phyloP scores from a whole-genome alignment of 1,140 invertebrate species.

The Aporrectodea caliginosa region DNA sequence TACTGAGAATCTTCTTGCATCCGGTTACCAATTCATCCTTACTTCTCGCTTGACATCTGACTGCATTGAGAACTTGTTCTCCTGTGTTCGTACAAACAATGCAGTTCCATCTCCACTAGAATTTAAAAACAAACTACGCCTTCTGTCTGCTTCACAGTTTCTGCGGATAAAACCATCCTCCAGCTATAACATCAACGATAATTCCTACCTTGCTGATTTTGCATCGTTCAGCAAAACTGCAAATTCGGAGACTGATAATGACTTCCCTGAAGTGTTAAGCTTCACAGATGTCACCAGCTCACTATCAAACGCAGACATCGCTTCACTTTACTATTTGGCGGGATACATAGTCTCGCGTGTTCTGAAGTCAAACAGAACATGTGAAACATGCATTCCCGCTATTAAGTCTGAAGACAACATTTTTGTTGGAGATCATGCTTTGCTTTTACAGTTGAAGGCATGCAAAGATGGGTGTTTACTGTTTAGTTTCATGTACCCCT shows the following conservation, averaged over 20 bases:
- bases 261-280: too few species aligned
- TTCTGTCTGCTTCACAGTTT: too few species aligned
- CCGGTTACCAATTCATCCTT: background rate
- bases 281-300: too few species aligned
- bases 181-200: too few species aligned
- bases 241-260: background rate
- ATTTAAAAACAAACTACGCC: too few species aligned
- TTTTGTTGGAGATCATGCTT: background rate
- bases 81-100: background rate
- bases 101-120: background rate
- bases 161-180: too few species aligned
- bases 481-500: background rate
- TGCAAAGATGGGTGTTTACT: background rate
- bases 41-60: background rate
- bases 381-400: background rate
- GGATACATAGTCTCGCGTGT: background rate
- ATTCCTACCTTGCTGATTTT: background rate
- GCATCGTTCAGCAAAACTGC: background rate
- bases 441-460: background rate
- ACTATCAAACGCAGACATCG: too few species aligned
- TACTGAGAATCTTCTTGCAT: background rate
- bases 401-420: background rate
- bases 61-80: background rate
- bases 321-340: background rate
- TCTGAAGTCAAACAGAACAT: background rate